phyloP scores from a whole-genome alignment of 2,113 vertebrate species.

The Apistogramma diplotaenia region DNA sequence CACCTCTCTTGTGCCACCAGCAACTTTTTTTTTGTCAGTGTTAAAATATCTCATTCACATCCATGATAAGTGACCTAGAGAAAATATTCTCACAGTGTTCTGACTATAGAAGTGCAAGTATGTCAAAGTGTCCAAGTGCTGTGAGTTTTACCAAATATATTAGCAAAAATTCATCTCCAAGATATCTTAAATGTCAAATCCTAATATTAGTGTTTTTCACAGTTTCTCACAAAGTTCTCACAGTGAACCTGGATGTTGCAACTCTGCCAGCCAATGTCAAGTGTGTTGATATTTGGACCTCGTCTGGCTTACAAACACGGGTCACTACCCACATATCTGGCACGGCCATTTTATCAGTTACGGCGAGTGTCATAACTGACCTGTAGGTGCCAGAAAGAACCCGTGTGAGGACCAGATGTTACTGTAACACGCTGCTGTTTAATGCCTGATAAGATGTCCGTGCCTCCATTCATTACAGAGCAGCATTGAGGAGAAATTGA shows the following conservation, averaged over 20 bases:
- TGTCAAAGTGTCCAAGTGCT: not conserved
- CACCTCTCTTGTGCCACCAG: not conserved
- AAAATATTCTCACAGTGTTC: not conserved
- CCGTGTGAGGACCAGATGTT: not conserved
- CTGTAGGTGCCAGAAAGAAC: not conserved
- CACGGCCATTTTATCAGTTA: not conserved
- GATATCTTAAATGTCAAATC: not conserved
- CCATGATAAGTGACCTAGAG: not conserved
- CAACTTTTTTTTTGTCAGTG: not conserved
- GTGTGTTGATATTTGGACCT: not conserved
- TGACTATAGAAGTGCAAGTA: not conserved
- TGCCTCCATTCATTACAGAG: not conserved
- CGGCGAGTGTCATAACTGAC: not conserved
- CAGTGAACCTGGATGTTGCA: no score
- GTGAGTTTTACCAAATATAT: not conserved
- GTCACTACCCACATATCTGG: not conserved
- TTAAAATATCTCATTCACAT: not conserved
- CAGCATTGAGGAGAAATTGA: not conserved
- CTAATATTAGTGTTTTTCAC: no score
- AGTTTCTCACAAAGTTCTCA: no score
- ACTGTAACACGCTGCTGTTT: not conserved
- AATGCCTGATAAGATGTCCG: not conserved
- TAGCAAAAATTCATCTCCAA: no score
- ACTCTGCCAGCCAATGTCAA: not conserved
- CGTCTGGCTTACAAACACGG: not conserved